Conservation (phyloP, 1,140 invertebrate species). For the Stegodyphus mimosarum region DNA sequence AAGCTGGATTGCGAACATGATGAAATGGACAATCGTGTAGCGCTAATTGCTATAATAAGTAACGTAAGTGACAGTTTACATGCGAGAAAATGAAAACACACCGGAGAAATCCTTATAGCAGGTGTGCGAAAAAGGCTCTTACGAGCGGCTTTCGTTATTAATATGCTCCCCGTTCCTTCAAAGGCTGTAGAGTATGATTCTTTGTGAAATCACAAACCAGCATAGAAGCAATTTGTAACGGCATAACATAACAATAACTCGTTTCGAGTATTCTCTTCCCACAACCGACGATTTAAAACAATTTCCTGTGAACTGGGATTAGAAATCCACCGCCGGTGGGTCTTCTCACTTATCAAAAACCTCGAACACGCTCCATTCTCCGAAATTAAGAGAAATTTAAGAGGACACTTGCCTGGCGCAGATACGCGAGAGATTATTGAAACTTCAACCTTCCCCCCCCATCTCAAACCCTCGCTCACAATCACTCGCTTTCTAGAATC, state of each 20-base stretch:
- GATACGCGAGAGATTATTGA: slow-evolving; percentile 39
- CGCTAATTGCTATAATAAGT: too few species aligned
- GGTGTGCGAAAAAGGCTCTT: neutral
- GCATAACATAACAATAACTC: neutral
- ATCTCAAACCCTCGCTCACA: neutral
- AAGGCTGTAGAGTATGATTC: neutral
- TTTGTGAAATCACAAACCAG: neutral
- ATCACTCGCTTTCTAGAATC: neutral
- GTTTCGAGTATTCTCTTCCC: neutral
- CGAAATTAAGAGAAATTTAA: slow-evolving; percentile 49
- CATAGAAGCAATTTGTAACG: neutral
- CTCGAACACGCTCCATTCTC: slow-evolving; percentile 4
- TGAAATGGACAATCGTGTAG: too few species aligned
- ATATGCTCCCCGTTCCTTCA: neutral
- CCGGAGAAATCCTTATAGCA: too few species aligned
- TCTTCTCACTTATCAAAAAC: slow-evolving; percentile 29
- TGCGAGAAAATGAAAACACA: too few species aligned
- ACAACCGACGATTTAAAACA: slow-evolving; percentile 25
- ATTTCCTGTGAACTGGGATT: slow-evolving; percentile 24
- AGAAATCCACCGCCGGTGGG: slow-evolving; percentile 2
- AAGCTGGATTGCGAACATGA: too few species aligned
- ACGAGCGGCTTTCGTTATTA: neutral
- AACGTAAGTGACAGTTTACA: too few species aligned
- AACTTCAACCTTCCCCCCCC: neutral
- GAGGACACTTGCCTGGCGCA: slow-evolving; percentile 35